Percentiles rank a stretch among this genome's conserved stretches.
Conservation (phyloP, 2,113 vertebrate genomes). For the Gambusia affinis region DNA sequence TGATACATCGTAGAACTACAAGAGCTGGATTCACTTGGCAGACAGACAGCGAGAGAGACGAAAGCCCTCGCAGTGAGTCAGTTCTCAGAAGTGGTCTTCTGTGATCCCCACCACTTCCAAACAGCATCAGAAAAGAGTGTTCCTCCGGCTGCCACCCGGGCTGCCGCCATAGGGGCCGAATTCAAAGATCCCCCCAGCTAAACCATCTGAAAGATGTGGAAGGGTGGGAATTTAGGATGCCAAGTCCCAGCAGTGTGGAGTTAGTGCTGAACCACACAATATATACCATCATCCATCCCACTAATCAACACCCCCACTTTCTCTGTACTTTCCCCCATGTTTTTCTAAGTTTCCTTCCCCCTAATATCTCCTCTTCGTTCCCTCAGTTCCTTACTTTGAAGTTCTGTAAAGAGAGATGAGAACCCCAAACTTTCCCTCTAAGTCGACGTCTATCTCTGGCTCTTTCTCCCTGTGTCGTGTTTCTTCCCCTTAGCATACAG, state of each 20-base stretch:
- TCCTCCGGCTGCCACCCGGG: conserved; percentile 67
- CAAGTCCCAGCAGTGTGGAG: conserved; percentile 49
- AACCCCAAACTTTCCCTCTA: conserved; percentile 50
- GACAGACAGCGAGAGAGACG: conserved; percentile 34
- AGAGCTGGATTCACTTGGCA: conserved; percentile 21
- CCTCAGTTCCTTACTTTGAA: conserved; percentile 45
- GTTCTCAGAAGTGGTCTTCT: conserved; percentile 70
- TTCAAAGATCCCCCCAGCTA: conserved; percentile 68
- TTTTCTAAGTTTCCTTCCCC: conserved; percentile 21
- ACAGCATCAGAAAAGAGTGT: conserved; percentile 68
- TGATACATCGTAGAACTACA: conserved; percentile 27
- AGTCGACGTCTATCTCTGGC: conserved; percentile 56
- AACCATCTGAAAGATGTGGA: conserved; percentile 62
- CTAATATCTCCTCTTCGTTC: conserved; percentile 44
- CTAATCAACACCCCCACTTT: conserved; percentile 41
- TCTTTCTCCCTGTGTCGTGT: conserved; percentile 49
- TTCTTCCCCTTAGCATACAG: conserved; percentile 49
- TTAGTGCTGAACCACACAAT: conserved; percentile 37
- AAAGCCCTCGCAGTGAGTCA: conserved; percentile 43
- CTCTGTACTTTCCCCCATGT: conserved; percentile 31
- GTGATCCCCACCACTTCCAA: conserved; percentile 72
- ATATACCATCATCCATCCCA: conserved; percentile 16
- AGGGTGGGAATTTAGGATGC: conserved; percentile 43
- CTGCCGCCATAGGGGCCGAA: conserved; percentile 72
- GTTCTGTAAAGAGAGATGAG: conserved; percentile 56